Conservation (phyloP, 2,888 invertebrate genomes). For the Mythimna albipuncta region DNA sequence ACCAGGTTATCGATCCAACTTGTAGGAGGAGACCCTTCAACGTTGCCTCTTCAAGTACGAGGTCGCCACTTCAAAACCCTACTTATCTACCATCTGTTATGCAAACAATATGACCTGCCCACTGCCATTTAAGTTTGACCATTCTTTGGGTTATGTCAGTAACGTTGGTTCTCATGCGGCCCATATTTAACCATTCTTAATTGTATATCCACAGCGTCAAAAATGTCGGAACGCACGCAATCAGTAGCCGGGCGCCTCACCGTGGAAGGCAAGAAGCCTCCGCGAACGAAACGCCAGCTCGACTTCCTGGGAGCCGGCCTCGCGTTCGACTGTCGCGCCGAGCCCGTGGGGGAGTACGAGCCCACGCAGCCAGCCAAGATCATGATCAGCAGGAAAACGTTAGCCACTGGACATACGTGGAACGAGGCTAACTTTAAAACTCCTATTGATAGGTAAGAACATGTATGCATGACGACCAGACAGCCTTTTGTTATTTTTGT, state of each 20-base stretch:
- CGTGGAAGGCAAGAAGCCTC: conserved; percentile 77
- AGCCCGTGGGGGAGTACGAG: conserved; percentile 80
- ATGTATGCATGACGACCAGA: neutral
- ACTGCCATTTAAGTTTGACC: too few relatives aligned
- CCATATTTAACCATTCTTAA: neutral
- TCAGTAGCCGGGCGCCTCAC: conserved; percentile 77
- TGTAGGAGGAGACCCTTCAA: too few relatives aligned
- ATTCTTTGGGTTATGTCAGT: too few relatives aligned
- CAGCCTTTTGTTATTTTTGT: too few relatives aligned
- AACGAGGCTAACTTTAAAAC: conserved; percentile 87
- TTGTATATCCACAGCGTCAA: conserved; percentile 75
- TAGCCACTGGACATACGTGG: conserved; percentile 88
- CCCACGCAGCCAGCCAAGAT: conserved; percentile 85
- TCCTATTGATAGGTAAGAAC: conserved; percentile 84
- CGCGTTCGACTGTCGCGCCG: conserved; percentile 75
- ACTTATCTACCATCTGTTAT: too few relatives aligned
- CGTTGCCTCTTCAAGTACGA: too few relatives aligned
- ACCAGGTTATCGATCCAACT: too few relatives aligned
- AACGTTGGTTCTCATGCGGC: too few relatives aligned
- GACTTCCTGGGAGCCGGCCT: conserved; percentile 83
- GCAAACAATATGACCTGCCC: too few relatives aligned
- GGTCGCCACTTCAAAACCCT: too few relatives aligned
- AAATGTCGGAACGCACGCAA: conserved; percentile 81
- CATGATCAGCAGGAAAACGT: conserved; percentile 87
- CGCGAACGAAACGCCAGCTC: conserved; percentile 82